Conservation (phyloP, 2,113 vertebrate species). For the Takifugu bimaculatus region DNA sequence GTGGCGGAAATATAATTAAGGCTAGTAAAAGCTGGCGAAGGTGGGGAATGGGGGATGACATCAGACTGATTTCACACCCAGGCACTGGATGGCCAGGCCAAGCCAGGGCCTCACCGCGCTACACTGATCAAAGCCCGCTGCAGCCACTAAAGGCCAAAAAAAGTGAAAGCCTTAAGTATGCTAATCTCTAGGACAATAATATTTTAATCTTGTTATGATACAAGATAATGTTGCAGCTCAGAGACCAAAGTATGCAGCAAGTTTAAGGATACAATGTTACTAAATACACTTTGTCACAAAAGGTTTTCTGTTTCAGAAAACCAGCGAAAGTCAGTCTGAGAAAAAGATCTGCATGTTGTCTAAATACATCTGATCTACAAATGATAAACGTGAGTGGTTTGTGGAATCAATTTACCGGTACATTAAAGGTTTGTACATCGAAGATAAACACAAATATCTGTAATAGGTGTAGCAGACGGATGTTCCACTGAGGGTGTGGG, state of each 20-base stretch:
- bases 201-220: constrained; percentile 99
- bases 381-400: too few relatives aligned
- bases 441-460: too few relatives aligned
- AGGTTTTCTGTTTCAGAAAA: background rate
- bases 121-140: constrained; percentile 95
- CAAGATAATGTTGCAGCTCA: constrained; percentile 97
- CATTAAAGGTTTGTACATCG: too few relatives aligned
- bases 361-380: too few relatives aligned
- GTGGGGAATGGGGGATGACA: constrained; percentile 94
- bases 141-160: constrained; percentile 83
- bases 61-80: constrained; percentile 99
- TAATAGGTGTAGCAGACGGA: too few relatives aligned
- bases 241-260: constrained; percentile 85
- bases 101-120: constrained; percentile 85
- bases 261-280: constrained; percentile 68
- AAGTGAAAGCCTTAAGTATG: constrained; percentile 89
- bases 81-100: constrained; percentile 87
- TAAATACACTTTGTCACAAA: constrained; percentile 33
- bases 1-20: constrained; percentile 98
- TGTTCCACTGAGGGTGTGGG: too few relatives aligned
- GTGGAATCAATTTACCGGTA: too few relatives aligned
- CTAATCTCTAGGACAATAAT: constrained; percentile 99
- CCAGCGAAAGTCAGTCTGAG: too few relatives aligned
- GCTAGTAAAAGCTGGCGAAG: constrained; percentile 88
- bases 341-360: too few relatives aligned